phyloP scores from a whole-genome alignment of 2,113 vertebrate species.

The Mesitornis unicolor region DNA sequence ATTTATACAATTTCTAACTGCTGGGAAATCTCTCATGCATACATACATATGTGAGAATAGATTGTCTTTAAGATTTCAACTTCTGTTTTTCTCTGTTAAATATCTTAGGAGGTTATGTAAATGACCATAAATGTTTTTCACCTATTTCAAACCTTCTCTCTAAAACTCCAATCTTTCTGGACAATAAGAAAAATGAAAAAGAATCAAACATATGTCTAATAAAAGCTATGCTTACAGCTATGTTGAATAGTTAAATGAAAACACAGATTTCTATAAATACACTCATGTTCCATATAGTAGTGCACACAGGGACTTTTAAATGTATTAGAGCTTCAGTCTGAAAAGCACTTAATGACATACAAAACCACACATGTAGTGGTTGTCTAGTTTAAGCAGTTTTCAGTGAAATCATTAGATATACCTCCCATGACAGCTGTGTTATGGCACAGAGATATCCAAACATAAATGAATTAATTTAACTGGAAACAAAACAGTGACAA shows the following conservation, averaged over 20 bases:
- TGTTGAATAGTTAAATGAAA: neutral
- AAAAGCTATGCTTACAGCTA: neutral
- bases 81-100: neutral
- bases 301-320: neutral
- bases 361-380: neutral
- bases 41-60: neutral
- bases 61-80: neutral
- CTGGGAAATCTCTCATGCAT: neutral
- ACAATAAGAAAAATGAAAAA: neutral
- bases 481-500: neutral
- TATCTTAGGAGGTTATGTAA: neutral
- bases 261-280: neutral
- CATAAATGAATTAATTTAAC: neutral
- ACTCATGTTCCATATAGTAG: neutral
- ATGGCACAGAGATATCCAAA: neutral
- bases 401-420: neutral
- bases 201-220: neutral
- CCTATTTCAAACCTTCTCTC: neutral
- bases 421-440: neutral
- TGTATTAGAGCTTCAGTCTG: neutral
- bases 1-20: neutral
- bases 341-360: neutral
- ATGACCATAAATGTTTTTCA: neutral
- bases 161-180: neutral
- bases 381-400: neutral